Evolutionary conservation across 2,113 vertebrate genomes (phyloP).

Genomic region (Poeciliopsis prolifica): DNA sequence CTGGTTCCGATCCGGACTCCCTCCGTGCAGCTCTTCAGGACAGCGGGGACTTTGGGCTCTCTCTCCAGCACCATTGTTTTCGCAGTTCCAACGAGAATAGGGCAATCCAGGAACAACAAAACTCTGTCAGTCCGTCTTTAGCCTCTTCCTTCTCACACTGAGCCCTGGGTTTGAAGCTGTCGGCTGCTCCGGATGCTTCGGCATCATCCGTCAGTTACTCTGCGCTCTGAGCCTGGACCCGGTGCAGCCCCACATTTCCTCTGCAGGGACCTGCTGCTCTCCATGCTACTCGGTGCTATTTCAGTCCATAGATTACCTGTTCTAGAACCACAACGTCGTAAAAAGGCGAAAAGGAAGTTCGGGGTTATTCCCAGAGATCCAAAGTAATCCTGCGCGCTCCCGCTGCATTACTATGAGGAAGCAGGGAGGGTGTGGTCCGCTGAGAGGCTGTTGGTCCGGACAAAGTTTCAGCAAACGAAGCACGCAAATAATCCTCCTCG

Average conservation of each 20-base stretch:
- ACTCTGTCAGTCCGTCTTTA: slow-evolving; percentile 69
- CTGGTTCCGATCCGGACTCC: slow-evolving; percentile 79
- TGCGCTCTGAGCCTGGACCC: slow-evolving; percentile 36
- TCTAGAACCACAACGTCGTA: not conserved
- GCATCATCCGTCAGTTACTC: slow-evolving; percentile 72
- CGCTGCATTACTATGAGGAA: slow-evolving; percentile 79
- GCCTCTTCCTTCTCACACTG: slow-evolving; percentile 72
- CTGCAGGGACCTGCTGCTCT: slow-evolving; percentile 23
- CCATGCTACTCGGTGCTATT: slow-evolving; percentile 52
- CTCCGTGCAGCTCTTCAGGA: slow-evolving; percentile 62
- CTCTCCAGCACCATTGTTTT: slow-evolving; percentile 89
- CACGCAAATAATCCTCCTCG: slow-evolving; percentile 2
- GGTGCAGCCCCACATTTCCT: slow-evolving; percentile 41
- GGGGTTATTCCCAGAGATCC: slow-evolving; percentile 57
- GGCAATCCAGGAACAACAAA: not conserved
- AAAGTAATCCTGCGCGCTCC: slow-evolving; percentile 55
- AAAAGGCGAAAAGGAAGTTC: slow-evolving; percentile 18
- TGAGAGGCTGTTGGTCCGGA: slow-evolving; percentile 51
- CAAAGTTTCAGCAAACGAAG: slow-evolving; percentile 31
- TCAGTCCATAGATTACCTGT: not conserved
- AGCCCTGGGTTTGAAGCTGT: slow-evolving; percentile 62
- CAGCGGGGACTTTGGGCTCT: slow-evolving; percentile 38
- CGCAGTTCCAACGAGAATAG: slow-evolving; percentile 68
- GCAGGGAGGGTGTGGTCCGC: slow-evolving; percentile 83
- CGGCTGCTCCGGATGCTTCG: slow-evolving; percentile 56